phyloP scores from a whole-genome alignment of 2,888 invertebrate genomes.

The Drosophila formosana region DNA sequence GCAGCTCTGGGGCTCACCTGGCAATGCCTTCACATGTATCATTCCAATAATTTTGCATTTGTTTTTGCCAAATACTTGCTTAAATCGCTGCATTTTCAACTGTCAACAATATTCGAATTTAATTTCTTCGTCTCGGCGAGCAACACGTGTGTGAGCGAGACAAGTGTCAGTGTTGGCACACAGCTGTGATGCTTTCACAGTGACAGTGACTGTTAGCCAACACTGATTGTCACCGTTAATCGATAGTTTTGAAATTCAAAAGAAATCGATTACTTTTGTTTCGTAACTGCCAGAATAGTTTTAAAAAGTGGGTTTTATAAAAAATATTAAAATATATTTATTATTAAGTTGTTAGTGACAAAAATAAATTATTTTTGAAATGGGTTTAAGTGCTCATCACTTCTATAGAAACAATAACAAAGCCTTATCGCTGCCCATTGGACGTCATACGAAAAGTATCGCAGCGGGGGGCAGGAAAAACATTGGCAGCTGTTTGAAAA shows the following conservation, averaged over 20 bases:
- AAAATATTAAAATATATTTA: no score
- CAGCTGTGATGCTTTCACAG: neutral
- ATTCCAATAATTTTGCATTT: conserved; percentile 88
- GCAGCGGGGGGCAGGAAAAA: conserved; percentile 4
- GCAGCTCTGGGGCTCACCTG: conserved; percentile 86
- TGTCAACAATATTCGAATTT: conserved; percentile 2
- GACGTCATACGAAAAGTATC: conserved; percentile 25
- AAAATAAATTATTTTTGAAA: no score
- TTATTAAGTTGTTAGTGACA: no score
- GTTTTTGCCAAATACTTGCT: conserved; percentile 84
- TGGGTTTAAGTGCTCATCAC: neutral
- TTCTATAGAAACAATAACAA: conserved; percentile 53
- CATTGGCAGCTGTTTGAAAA: conserved; percentile 54
- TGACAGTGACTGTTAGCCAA: neutral
- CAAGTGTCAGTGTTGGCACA: neutral
- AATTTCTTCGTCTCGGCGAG: neutral
- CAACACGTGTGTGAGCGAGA: conserved; percentile 38
- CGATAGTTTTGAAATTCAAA: neutral
- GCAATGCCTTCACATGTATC: conserved; percentile 89
- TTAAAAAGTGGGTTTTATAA: no score
- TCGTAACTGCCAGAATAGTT: no score
- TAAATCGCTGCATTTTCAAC: conserved; percentile 85
- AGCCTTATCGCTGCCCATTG: conserved; percentile 49
- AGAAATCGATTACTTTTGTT: neutral
- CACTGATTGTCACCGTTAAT: neutral